Percentiles rank a stretch among this genome's conserved stretches.
These are phyloP conservation scores for Tetranychus piercei DNA, from an alignment of 2,888 invertebrate species.

Conservation along the genomic window DNA sequence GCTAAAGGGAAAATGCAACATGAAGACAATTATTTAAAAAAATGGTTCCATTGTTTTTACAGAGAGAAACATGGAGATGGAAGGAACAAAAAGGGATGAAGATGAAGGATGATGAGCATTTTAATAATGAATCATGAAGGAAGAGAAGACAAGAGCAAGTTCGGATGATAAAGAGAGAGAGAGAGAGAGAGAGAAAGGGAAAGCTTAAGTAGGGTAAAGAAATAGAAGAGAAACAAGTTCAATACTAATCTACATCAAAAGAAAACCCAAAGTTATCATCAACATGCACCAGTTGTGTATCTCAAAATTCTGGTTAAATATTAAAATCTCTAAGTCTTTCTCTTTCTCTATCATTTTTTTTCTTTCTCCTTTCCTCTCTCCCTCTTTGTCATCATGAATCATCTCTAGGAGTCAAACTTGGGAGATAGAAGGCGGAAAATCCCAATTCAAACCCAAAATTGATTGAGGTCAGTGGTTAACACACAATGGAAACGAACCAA, in stretches of 20 bases:
- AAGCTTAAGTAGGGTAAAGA: not conserved
- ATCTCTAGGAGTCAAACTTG: not conserved
- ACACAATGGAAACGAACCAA: not conserved
- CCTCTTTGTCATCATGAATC: not conserved
- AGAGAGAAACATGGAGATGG: not conserved
- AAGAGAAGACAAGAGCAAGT: not conserved
- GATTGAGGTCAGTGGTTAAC: not conserved
- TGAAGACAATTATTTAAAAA: constrained; percentile 2
- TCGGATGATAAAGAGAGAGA: constrained; percentile 11
- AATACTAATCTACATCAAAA: not conserved
- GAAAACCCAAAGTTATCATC: not conserved
- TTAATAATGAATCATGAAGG: constrained; percentile 2
- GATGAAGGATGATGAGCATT: constrained; percentile 4
- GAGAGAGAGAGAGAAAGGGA: constrained; percentile 7
- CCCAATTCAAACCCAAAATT: not conserved
- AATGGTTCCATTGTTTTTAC: not conserved
- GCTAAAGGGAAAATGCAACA: not conserved
- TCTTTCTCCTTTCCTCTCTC: not conserved
- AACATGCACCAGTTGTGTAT: not conserved
- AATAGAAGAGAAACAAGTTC: not conserved
- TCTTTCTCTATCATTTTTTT: not conserved
- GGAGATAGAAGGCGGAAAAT: not conserved
- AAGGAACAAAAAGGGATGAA: not conserved
- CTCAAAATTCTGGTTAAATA: not conserved
- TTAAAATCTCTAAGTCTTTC: not conserved